phyloP scores from a whole-genome alignment of 2,113 vertebrate species.

The Hippocampus guttulatus region DNA sequence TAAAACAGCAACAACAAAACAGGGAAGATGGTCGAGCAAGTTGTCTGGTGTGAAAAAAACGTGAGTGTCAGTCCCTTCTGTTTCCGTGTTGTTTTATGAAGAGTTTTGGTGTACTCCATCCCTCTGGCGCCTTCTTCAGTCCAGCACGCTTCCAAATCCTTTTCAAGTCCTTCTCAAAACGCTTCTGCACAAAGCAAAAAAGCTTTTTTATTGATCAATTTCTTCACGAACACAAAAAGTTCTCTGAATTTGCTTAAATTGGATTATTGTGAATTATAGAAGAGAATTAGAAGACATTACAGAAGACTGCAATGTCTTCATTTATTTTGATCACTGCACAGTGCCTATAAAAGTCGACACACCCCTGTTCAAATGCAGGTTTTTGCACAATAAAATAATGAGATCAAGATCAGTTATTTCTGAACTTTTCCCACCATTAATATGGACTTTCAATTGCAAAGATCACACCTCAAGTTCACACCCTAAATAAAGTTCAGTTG shows the following conservation, averaged over 20 bases:
- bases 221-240: too few relatives aligned
- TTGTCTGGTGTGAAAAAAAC: background rate
- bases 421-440: too few relatives aligned
- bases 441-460: background rate
- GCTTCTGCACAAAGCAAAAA: conserved; percentile 60
- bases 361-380: too few relatives aligned
- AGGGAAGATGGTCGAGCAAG: background rate
- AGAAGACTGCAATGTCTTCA: too few relatives aligned
- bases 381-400: too few relatives aligned
- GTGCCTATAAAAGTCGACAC: background rate
- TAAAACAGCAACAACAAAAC: background rate
- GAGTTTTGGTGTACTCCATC: conserved; percentile 84
- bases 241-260: background rate
- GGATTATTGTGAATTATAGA: background rate
- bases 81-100: conserved; percentile 70
- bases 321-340: too few relatives aligned
- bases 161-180: conserved; percentile 82
- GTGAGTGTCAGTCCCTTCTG: conserved; percentile 41
- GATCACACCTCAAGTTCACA: too few relatives aligned
- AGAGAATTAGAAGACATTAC: too few relatives aligned
- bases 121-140: conserved; percentile 78
- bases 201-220: too few relatives aligned
- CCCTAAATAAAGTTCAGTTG: too few relatives aligned
- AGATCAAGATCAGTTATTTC: too few relatives aligned
- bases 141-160: conserved; percentile 84